Conservation (phyloP, 2,888 invertebrate genomes). For the Penaeus monodon region DNA sequence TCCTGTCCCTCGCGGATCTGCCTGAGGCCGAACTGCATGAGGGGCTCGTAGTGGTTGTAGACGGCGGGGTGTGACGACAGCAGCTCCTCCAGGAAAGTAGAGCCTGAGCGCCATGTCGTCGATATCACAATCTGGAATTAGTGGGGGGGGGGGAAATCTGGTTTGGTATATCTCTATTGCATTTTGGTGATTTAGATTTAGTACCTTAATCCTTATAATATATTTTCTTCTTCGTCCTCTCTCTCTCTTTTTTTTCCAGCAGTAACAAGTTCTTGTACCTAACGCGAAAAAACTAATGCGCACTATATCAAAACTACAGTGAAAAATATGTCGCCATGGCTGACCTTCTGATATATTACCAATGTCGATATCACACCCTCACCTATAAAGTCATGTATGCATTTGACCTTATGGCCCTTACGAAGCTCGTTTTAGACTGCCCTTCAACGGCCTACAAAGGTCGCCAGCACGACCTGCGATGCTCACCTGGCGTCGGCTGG, state of each 20-base stretch:
- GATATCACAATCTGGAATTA: slow-evolving; percentile 58
- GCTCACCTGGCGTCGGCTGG: slow-evolving; percentile 26
- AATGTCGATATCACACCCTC: too few relatives aligned
- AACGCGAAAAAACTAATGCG: background rate
- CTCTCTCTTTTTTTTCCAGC: too few relatives aligned
- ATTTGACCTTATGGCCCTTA: background rate
- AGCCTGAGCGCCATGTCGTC: slow-evolving; percentile 63
- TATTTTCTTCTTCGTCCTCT: too few relatives aligned
- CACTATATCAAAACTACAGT: background rate
- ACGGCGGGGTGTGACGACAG: slow-evolving; percentile 65
- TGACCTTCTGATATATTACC: too few relatives aligned
- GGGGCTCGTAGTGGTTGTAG: slow-evolving; percentile 67
- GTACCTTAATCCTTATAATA: background rate
- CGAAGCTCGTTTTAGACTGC: background rate
- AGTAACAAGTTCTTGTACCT: too few relatives aligned
- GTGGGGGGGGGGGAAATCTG: background rate
- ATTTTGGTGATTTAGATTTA: too few relatives aligned
- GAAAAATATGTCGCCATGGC: too few relatives aligned
- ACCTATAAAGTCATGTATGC: background rate
- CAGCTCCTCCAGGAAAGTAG: slow-evolving; percentile 66
- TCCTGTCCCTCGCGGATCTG: slow-evolving; percentile 53
- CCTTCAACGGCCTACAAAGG: too few relatives aligned
- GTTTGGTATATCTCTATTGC: background rate
- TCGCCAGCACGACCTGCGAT: too few relatives aligned
- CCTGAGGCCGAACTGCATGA: slow-evolving; percentile 66